phyloP scores from a whole-genome alignment of 2,113 vertebrate species.

The Carassius gibelio region DNA sequence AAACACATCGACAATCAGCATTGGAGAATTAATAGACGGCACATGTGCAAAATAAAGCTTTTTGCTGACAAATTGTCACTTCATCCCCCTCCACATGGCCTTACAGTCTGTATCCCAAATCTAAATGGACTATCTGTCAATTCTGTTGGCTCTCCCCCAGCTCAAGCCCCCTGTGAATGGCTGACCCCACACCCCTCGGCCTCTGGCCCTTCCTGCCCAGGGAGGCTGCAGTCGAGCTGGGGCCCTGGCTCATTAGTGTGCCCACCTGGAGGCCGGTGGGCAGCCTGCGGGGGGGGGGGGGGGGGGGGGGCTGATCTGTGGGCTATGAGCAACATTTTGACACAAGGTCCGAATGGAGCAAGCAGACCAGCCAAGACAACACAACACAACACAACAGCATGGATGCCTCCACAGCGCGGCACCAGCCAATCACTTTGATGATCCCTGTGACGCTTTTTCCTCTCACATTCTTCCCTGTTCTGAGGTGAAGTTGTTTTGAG shows the following conservation, averaged over 20 bases:
- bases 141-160: slow-evolving; percentile 58
- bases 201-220: slow-evolving; percentile 63
- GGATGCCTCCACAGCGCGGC: slow-evolving; percentile 49
- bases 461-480: slow-evolving; percentile 23
- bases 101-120: slow-evolving; percentile 19
- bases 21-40: neutral
- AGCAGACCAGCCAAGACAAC: slow-evolving; percentile 43
- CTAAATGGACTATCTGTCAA: slow-evolving; percentile 46
- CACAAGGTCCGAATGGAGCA: slow-evolving; percentile 67
- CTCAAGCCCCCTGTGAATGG: slow-evolving; percentile 66
- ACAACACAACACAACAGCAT: slow-evolving; percentile 33
- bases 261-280: slow-evolving; percentile 81
- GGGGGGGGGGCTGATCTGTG: slow-evolving; percentile 67
- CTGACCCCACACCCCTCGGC: slow-evolving; percentile 67
- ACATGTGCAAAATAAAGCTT: slow-evolving; percentile 1
- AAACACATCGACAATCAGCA: slow-evolving; percentile 40
- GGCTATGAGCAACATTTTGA: slow-evolving; percentile 74
- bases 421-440: slow-evolving; percentile 69
- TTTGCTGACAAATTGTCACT: slow-evolving; percentile 17
- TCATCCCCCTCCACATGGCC: neutral
- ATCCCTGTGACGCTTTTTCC: slow-evolving; percentile 45
- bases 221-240: slow-evolving; percentile 74
- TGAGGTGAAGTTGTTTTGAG: slow-evolving; percentile 19
- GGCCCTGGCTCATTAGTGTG: slow-evolving; percentile 83
- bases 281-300: slow-evolving; percentile 55